Percentiles rank a stretch among this genome's conserved stretches.
Conservation (phyloP, 2,888 invertebrate genomes). For the Gryllus longicercus region DNA sequence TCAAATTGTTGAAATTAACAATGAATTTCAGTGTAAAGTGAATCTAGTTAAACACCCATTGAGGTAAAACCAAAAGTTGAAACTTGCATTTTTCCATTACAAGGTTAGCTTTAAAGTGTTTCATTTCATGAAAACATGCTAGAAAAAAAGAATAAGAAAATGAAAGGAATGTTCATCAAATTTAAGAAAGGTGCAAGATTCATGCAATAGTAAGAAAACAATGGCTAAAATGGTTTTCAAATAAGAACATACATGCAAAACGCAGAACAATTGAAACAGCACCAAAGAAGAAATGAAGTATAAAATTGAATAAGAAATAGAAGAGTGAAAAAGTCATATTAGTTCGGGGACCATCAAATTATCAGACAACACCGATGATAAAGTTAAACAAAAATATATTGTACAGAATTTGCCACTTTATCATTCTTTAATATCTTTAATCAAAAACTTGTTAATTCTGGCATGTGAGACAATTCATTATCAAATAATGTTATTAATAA, state of each 20-base stretch:
- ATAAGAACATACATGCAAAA: conserved; percentile 30
- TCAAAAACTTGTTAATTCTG: too few relatives aligned
- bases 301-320: conserved; percentile 28
- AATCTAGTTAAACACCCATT: too few relatives aligned
- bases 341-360: conserved; percentile 31
- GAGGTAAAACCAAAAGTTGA: too few relatives aligned
- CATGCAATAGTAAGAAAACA: neutral
- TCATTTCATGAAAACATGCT: neutral
- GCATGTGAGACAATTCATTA: too few relatives aligned
- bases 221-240: neutral
- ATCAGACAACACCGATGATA: conserved; percentile 1
- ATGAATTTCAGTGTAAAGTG: too few relatives aligned
- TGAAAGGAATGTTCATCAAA: neutral
- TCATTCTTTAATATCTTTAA: too few relatives aligned
- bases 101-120: too few relatives aligned
- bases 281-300: conserved; percentile 25
- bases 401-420: too few relatives aligned
- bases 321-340: conserved; percentile 33
- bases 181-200: conserved; percentile 19
- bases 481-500: too few relatives aligned
- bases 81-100: too few relatives aligned
- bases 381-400: neutral
- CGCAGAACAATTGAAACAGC: conserved; percentile 28
- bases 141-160: neutral
- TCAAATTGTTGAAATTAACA: too few relatives aligned